Base-by-base conservation (phyloP, 2,888 invertebrate genomes). In the Brenthis daphne region DNA sequence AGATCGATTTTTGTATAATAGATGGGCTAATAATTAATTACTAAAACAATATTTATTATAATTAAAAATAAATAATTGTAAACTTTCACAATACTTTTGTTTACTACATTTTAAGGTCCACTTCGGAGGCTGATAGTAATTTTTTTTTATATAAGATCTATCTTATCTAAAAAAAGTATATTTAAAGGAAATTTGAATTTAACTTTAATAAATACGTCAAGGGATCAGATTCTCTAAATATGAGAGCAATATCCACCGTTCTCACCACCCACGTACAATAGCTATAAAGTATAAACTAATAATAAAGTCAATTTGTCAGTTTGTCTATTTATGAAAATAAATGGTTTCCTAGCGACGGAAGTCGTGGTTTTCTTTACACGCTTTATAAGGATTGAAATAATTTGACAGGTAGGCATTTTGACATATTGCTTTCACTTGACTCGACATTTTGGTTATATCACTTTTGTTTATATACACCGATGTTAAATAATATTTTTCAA, bases 301-400 rank as follows among this genome's bases (percentile, higher is more conserved):
- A 71, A 71, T 47, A 65, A 63, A 66, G 50, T 48, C 54, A 55
- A 71, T 71, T 68, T 71, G 71, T 71, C 71, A 57, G 71, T 71
- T 54, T 55, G 50, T 51, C 61, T 53, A 56, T n/a, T 61, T 63
- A 67, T 24, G 33, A 56, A 68, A 51, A 73, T 64, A 63, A 70
- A 74, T 70, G 57, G 64, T 65, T 73, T 64, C 71, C 70, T 65
- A 64, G 58, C 68, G 61, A 61, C 74, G 75, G 75, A 75, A 68
- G 73, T 65, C 50, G 58, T 64, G 24, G 57, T 61, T 73, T 76
- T 72, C 75, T 72, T 71, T 74, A 72, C 65, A 70, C 51, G 69
- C 50, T 24, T 20, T 56, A 48, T 33, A 60, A 50, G 61, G 67
- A 37, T 67, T 64, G 29, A 47, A 57, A 50, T 64, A 55, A 67